Evolutionary conservation across 1,140 invertebrate species (phyloP), one percentile per base, ranked within the genome.

Genomic region (Drosophila guanche): DNA sequence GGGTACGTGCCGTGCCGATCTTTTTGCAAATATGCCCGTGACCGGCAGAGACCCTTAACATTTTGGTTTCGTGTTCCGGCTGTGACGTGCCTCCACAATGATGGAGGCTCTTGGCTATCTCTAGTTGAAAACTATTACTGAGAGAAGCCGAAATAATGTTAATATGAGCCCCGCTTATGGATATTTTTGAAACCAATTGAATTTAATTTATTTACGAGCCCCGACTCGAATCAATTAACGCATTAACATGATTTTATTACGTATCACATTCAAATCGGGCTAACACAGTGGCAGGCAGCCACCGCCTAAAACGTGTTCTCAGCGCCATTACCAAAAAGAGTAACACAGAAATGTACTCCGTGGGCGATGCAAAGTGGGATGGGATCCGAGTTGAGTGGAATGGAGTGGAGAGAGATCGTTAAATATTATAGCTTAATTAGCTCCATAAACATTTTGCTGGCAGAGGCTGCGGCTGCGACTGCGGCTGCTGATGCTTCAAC

Each of bases 351-450:
- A 8, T 45, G 47, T 51, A 14, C 58, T 48, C 61, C 70, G 70
- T 74, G 70, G 70, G 70, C 70, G 70, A 63, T 72, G 46, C 53
- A 46, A 69, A 33, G 55, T 40, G 55, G 51, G 60, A 33, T 53
- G 41, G 33, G 65, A 47, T 54, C 12, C 23, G 22, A 67, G 56
- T 45, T 40, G 33, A 25, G 51, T 40, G 42, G 33, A 20, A 41
- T 48, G 33, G 50, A 60, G 55, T 55, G 42, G 27, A 45, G 52
- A 37, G 10, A 37, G 45, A 37, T 69, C 63, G 66, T 69, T 70
- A 70, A 51, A 46, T 46, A 59, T 73, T 59, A 70, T 73, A 73
- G 56, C 69, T 73, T 55, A 73, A 74, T 74, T 73, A 73, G 70
- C 69, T 48, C 59, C 41, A 41, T 7, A 50, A 22, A 52, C 6